Conservation (phyloP, 2,113 vertebrate species). For the Gobiocypris rarus region DNA sequence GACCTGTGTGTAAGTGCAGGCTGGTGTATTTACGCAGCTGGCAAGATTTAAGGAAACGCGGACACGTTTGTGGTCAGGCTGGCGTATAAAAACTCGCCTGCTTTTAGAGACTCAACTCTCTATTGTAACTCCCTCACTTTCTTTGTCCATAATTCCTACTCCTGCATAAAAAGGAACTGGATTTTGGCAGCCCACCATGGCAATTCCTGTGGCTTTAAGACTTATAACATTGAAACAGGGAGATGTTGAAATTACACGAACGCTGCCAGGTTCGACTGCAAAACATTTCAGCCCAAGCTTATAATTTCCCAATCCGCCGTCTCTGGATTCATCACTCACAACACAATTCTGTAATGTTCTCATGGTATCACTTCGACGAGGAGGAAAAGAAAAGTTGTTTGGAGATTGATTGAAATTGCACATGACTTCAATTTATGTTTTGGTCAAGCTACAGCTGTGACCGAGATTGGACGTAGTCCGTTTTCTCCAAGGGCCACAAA, state of each 20-base stretch:
- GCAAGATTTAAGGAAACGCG: slow-evolving; percentile 78
- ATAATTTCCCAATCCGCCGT: slow-evolving; percentile 54
- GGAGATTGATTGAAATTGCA: slow-evolving; percentile 20
- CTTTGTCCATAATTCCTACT: slow-evolving; percentile 74
- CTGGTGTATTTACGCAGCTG: slow-evolving; percentile 83
- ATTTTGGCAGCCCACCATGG: slow-evolving; percentile 77
- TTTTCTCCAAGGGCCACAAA: slow-evolving; percentile 16
- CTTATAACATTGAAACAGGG: slow-evolving; percentile 75
- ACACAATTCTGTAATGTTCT: slow-evolving; percentile 31
- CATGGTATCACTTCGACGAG: slow-evolving; percentile 3
- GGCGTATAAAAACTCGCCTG: slow-evolving; percentile 77
- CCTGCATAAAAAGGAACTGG: slow-evolving; percentile 84
- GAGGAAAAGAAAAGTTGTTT: background rate
- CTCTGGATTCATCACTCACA: slow-evolving; percentile 43
- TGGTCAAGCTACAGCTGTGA: slow-evolving; percentile 11
- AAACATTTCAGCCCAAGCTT: slow-evolving; percentile 68
- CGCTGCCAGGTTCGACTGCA: slow-evolving; percentile 68
- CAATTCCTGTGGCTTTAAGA: slow-evolving; percentile 83
- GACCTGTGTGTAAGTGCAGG: slow-evolving; percentile 77
- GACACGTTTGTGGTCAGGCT: slow-evolving; percentile 76
- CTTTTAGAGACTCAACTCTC: slow-evolving; percentile 68
- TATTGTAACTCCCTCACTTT: slow-evolving; percentile 66
- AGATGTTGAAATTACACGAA: slow-evolving; percentile 75
- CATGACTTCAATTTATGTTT: slow-evolving; percentile 14
- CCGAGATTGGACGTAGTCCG: slow-evolving; percentile 1